Evolutionary conservation across 53 echinoderm and acorn worm genomes (phyloP).

Genomic region (Astropecten irregularis): DNA sequence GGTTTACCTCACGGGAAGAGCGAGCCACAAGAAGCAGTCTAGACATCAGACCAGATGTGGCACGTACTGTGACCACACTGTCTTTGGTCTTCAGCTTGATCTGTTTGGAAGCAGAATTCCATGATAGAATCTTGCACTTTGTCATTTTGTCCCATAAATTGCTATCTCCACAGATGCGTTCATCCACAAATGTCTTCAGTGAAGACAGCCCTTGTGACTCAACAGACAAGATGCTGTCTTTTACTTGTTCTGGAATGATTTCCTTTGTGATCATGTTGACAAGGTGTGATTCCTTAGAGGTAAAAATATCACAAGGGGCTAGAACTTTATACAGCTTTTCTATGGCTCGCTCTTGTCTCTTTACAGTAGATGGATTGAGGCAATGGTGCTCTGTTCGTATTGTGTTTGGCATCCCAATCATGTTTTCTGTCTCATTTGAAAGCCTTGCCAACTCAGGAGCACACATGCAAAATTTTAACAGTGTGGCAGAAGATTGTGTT

Average conservation of each 20-base stretch:
- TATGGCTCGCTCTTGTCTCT: conserved; percentile 21
- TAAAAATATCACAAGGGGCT: conserved; percentile 15
- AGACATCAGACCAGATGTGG: conserved; percentile 18
- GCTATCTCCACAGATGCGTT: conserved; percentile 21
- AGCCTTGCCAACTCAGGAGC: conserved; percentile 26
- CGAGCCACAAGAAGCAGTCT: conserved; percentile 22
- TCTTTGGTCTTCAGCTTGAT: background rate
- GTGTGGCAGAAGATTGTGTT: background rate
- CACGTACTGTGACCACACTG: background rate
- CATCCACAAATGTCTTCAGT: conserved; percentile 14
- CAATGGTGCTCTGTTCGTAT: conserved; percentile 5
- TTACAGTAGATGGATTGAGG: background rate
- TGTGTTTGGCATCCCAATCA: conserved; percentile 3
- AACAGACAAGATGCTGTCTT: conserved; percentile 5
- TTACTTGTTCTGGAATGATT: background rate
- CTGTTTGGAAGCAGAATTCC: conserved; percentile 28
- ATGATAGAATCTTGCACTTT: conserved; percentile 16
- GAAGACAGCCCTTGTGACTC: background rate
- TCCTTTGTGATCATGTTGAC: conserved; percentile 45
- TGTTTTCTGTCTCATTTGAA: conserved; percentile 41
- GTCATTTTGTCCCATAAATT: conserved; percentile 55
- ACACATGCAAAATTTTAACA: conserved; percentile 42
- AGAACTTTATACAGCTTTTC: conserved; percentile 2
- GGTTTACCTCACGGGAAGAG: conserved; percentile 25
- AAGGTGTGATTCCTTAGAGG: background rate